phyloP scores from a whole-genome alignment of 2,797 vertebrate genomes.

The Enoplosus armatus region DNA sequence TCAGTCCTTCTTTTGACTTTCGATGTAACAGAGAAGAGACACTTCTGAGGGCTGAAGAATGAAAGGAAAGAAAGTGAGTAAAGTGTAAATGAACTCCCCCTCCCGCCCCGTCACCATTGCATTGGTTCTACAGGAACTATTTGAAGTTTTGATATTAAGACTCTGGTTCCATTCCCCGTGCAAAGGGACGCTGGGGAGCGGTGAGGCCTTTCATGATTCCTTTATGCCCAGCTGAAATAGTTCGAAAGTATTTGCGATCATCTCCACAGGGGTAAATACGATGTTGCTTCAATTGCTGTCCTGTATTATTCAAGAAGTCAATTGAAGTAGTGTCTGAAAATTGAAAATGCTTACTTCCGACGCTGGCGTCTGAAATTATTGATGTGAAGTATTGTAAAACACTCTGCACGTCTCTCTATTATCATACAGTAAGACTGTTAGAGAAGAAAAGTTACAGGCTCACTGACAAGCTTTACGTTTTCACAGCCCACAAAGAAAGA shows the following conservation, averaged over 20 bases:
- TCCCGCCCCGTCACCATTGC: slow-evolving; percentile 75
- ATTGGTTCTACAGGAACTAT: slow-evolving; percentile 86
- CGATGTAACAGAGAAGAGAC: slow-evolving; percentile 81
- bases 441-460: slow-evolving; percentile 43
- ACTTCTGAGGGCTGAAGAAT: slow-evolving; percentile 83
- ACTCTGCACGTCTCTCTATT: slow-evolving; percentile 49
- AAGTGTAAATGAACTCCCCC: slow-evolving; percentile 87
- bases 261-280: slow-evolving; percentile 79
- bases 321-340: slow-evolving; percentile 76
- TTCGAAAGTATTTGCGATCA: slow-evolving; percentile 82
- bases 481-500: slow-evolving; percentile 8
- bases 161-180: slow-evolving; percentile 78
- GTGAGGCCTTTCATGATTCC: slow-evolving; percentile 82
- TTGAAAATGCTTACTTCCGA: slow-evolving; percentile 73
- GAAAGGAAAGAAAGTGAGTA: slow-evolving; percentile 84
- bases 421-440: slow-evolving; percentile 60
- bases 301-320: slow-evolving; percentile 80
- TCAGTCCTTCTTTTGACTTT: slow-evolving; percentile 83
- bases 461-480: slow-evolving; percentile 30
- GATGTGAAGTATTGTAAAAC: slow-evolving; percentile 73
- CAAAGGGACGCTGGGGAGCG: slow-evolving; percentile 80
- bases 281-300: slow-evolving; percentile 71
- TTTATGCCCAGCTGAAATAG: slow-evolving; percentile 82
- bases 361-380: slow-evolving; percentile 73
- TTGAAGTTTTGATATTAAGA: slow-evolving; percentile 87